Base-by-base conservation (phyloP, 2,113 vertebrate genomes). In the Saccopteryx bilineata region DNA sequence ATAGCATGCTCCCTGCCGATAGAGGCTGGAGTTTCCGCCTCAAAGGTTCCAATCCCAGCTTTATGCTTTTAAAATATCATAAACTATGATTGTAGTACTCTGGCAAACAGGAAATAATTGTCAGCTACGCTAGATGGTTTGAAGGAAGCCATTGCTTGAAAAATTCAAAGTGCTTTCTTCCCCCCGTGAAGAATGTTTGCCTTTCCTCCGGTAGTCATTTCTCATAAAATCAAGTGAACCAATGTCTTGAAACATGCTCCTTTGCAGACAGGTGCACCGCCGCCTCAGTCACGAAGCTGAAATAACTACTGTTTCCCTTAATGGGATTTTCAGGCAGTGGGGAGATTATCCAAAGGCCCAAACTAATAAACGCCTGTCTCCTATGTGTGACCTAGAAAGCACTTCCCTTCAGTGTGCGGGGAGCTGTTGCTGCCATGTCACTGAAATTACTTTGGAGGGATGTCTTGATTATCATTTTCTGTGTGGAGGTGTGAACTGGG, bases 31-130 rank as follows among this genome's bases (percentile, higher is more conserved):
- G 21, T 96, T 97, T 95, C 95, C 0, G 0, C 80, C 95, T 93
- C 94, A 97, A 69, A 95, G 50, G 2, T 87, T 95, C 81, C 66
- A 90, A 31, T 87, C 24, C 4, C 39, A 33, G 54, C 87, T 92
- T 88, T 95, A 84, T 68, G 80, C 68, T 95, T 96, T 96, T 72
- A 97, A 93, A 96, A 85, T 97, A 95, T 81, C 83, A 87, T 90
- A 90, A 90, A 93, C 56, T 78, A 72, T 90, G 90, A 96, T 65
- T 78, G 71, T 63, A 91, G 80, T 76, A 78, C 75, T 91, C 91
- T 54, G 24, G 54, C 46, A 97, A 96, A 90, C 66, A 78, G 84
- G 60, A 95, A 96, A 91, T 96, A 95, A 96, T 94, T 95, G 75
- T 81, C 71, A 89, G 46, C 83, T 91, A 4, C 82, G 80, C 61